Percentiles rank a stretch among this genome's conserved stretches.
Evolutionary conservation across 2,888 invertebrate genomes (phyloP).

Genomic region (Labia minor): DNA sequence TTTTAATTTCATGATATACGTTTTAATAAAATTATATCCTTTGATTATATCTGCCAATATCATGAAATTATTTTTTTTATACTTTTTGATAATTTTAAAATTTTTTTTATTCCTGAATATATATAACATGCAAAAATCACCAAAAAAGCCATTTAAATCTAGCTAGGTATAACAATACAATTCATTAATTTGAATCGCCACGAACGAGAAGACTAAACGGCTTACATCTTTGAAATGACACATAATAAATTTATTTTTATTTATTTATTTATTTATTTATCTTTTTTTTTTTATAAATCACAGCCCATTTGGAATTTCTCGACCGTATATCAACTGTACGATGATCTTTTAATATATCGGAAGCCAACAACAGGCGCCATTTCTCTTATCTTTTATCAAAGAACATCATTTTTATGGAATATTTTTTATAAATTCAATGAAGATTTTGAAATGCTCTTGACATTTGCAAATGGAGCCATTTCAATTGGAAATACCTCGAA

Average conservation of each 20-base stretch:
- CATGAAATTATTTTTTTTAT: not conserved
- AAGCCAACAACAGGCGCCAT: conserved; percentile 3
- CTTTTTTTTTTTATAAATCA: conserved; percentile 59
- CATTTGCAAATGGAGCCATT: too few species aligned
- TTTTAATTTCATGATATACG: conserved; percentile 14
- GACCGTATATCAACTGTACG: conserved; percentile 30
- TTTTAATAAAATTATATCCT: conserved; percentile 13
- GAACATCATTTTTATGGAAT: not conserved
- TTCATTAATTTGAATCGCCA: conserved; percentile 13
- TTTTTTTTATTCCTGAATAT: not conserved
- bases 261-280: too few species aligned
- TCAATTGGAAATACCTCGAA: too few species aligned
- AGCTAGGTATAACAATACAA: not conserved
- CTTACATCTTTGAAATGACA: conserved; percentile 44
- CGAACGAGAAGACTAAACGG: conserved; percentile 50
- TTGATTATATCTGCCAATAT: not conserved
- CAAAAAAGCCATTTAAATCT: not conserved
- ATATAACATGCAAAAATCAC: conserved; percentile 13
- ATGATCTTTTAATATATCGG: not conserved
- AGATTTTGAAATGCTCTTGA: too few species aligned
- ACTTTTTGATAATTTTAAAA: too few species aligned
- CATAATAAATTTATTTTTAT: conserved; percentile 28
- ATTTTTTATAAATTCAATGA: too few species aligned
- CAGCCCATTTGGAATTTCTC: conserved; percentile 71
- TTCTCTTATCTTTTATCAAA: not conserved